Evolutionary conservation across 2,888 invertebrate species (phyloP), one percentile per base, ranked within the genome.

Genomic region (Parnassius glacialis): DNA sequence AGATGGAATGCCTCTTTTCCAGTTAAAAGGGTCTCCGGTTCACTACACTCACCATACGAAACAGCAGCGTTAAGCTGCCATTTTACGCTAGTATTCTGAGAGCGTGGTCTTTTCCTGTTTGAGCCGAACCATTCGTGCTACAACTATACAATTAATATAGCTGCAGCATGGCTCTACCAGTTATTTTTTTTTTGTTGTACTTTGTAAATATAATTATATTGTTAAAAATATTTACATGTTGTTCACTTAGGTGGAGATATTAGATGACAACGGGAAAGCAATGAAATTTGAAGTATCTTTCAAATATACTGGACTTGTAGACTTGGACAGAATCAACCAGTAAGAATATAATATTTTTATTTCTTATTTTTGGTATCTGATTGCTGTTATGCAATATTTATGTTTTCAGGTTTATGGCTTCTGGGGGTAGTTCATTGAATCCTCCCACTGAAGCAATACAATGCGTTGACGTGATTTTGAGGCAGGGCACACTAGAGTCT

Each of bases 401-500:
- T 20, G 16, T 60, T 52, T 70, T 55, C 44, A 92, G 92, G 0
- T 85, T 92, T 59, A 89, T 92, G 85, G 64, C 66, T 47, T 67
- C 52, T 2, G 84, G 78, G 0, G 85, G 87, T 0, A 76, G 85
- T 1, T 85, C 92, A 0, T 68, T 87, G 10, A 76, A 73, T 10
- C 83, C 91, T 0, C 94, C 94, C 0, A 93, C 93, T 60, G 93
- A 92, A 64, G 94, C 92, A 0, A 84, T 96, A 13, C 97, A 96
- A 79, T 96, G 96, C n/a, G 83, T 98, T 44, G 97, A 98, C 80
- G 94, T 98, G 2, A 95, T 97, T 53, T 90, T 98, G 85, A 94
- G 80, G 91, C 96, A 76, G 94, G 97, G 67, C 79, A 96, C 71
- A 93, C 95, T 67, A 94, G 95, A 86, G 95, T 94, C 83, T 83